A percentile compares a stretch with the other conserved stretches of the same genome.
Conservation (phyloP, 2,797 vertebrate species). For the Neomorphus geoffroyi region DNA sequence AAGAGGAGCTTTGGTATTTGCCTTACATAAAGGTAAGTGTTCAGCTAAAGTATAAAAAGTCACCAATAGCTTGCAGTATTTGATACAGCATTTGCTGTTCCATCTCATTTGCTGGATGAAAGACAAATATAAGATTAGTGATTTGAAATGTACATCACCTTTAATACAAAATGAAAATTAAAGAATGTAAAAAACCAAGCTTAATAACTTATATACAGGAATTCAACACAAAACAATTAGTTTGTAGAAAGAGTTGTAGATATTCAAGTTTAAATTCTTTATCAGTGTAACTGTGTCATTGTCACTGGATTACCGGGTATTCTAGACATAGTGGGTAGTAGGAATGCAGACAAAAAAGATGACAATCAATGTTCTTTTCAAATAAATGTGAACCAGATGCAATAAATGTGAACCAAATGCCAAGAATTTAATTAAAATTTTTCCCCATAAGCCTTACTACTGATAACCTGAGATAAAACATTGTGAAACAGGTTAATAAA, state of each 20-base stretch:
- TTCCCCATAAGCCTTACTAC: not conserved
- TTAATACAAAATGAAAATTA: not conserved
- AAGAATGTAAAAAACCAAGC: not conserved
- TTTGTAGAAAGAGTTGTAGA: not conserved
- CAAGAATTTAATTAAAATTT: conserved; percentile 29
- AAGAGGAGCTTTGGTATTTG: not conserved
- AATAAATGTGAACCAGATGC: not conserved
- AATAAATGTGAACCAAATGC: not conserved
- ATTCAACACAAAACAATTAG: not conserved
- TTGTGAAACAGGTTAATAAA: not conserved
- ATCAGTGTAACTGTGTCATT: not conserved
- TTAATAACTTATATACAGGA: not conserved
- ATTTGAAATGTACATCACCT: not conserved
- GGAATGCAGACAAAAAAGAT: not conserved
- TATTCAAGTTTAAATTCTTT: not conserved
- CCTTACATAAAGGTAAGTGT: not conserved
- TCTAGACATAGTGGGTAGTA: not conserved
- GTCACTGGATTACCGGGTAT: not conserved
- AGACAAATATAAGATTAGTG: not conserved
- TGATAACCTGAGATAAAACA: not conserved
- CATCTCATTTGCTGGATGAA: not conserved
- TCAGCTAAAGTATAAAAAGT: not conserved
- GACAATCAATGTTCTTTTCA: not conserved
- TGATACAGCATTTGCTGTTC: not conserved
- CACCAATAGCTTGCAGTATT: not conserved